Evolutionary conservation across 2,797 vertebrate species (phyloP), one percentile per base, ranked within the genome.

Genomic region (Halcyon chelicuti): DNA sequence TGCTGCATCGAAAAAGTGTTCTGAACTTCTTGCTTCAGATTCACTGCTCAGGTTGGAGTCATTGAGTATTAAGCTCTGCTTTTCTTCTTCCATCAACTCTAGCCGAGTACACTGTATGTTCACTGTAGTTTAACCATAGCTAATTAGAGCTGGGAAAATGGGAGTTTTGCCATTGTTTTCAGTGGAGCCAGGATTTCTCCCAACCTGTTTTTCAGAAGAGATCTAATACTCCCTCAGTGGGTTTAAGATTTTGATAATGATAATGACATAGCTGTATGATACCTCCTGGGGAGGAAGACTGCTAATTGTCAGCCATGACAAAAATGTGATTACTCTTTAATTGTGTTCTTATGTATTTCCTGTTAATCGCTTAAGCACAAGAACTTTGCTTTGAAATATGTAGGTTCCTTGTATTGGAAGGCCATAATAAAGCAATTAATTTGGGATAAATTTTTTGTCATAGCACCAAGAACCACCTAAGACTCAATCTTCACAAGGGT

Each of bases 261-360:
- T 96, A 91, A 96, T 91, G 96, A 83, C 93, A 96, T 52, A 94
- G 82, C 79, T 94, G 79, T 83, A n/a, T 93, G 78, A 33, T 49
- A 70, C 94, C 87, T 93, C 89, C 86, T 42, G 85, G 49, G 94
- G 46, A 85, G 62, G 73, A 95, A 86, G 65, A 58, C 70, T 92
- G 91, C 85, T 96, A 94, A 96, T 95, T 94, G 78, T 96, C 78
- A 94, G 70, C 89, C 94, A 81, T 0, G 33, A 92, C 91, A 88
- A 80, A 95, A 94, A 58, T 96, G 78, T 94, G 93, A 96, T 97
- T 96, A 88, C 84, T 91, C 75, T 93, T 91, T 94, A 96, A 96
- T 86, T 86, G 78, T 96, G 58, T 78, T 94, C 84, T 77, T 93
- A 72, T 58, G 81, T 77, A 61, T 83, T 95, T 93, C 54, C 54